Evolutionary conservation across 2,797 vertebrate species (phyloP), one percentile per base, ranked within the genome.

Genomic region (Aldrovandia affinis): DNA sequence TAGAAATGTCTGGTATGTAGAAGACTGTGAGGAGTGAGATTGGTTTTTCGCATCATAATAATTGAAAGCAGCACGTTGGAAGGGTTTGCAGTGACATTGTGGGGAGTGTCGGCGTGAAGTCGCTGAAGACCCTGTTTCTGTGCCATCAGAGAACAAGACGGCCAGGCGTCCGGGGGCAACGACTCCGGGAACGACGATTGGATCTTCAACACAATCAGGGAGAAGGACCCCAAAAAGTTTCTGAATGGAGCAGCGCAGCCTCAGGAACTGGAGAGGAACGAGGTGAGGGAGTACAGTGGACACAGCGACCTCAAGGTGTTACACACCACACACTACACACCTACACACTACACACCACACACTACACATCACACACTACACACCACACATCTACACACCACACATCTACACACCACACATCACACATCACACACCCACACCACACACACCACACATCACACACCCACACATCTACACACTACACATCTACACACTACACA

Each of bases 201-300:
- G 98, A 97, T 97, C 92, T 99, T 99, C 90, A 86, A 84, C 83
- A 99, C 98, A 73, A 98, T 98, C 90, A 93, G 96, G 88, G 97
- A 98, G 92, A 98, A 95, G 93, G 97, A 98, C 87, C 97, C 96
- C 77, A 97, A 97, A 92, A 98, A 96, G 88, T 95, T 99, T 36
- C 97, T 97, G 90, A 99, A 99, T 0, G 97, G 98, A 85, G 96
- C 97, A 84, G 95, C 95, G 0, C 96, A 95, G 87, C 95, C 94
- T 0, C 96, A 93, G 2, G 94, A 95, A 2, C 87, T 94, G 50
- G 94, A 93, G 70, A 92, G 94, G 87, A 96, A 95, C 83, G 96
- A 98, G 96, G 97, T 97, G 86, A 84, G 84, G n/a, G 39, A 30
- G 59, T 25, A 15, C 2, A 6, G 47, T 12, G 2, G 18, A 2